Percentiles rank a stretch among this genome's conserved stretches.
phyloP scores from a whole-genome alignment of 2,888 invertebrate genomes.

The Lamellibrachia satsuma region DNA sequence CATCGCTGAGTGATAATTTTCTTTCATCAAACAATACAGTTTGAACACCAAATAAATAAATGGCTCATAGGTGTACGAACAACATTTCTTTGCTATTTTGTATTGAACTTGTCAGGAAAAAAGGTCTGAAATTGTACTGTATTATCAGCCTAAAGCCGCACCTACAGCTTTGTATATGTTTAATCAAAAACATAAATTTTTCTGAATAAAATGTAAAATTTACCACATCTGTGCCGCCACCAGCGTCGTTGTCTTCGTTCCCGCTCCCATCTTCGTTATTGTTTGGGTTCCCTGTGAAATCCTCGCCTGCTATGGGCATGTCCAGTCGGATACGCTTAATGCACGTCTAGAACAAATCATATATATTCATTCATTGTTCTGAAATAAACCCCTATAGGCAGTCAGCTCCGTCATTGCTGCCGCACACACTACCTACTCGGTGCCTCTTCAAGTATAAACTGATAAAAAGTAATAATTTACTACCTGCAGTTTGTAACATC shows the following conservation, averaged over 20 bases:
- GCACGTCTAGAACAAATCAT: slow-evolving; percentile 51
- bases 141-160: too few species aligned
- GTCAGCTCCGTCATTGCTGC: background rate
- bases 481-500: too few species aligned
- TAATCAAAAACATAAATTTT: background rate
- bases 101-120: too few species aligned
- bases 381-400: background rate
- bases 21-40: too few species aligned
- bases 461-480: too few species aligned
- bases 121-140: too few species aligned
- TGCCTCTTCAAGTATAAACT: too few species aligned
- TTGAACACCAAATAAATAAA: too few species aligned
- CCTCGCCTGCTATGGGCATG: slow-evolving; percentile 57
- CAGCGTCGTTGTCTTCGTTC: slow-evolving; percentile 39
- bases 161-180: background rate
- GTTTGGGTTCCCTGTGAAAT: slow-evolving; percentile 42
- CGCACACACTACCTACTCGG: background rate
- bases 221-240: slow-evolving; percentile 40
- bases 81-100: too few species aligned
- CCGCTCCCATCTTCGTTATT: slow-evolving; percentile 30
- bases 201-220: background rate
- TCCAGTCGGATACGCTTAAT: slow-evolving; percentile 61
- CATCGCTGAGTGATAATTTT: too few species aligned
- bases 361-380: background rate
- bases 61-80: too few species aligned